phyloP scores from a whole-genome alignment of 2,113 vertebrate genomes.

The Mirounga angustirostris region DNA sequence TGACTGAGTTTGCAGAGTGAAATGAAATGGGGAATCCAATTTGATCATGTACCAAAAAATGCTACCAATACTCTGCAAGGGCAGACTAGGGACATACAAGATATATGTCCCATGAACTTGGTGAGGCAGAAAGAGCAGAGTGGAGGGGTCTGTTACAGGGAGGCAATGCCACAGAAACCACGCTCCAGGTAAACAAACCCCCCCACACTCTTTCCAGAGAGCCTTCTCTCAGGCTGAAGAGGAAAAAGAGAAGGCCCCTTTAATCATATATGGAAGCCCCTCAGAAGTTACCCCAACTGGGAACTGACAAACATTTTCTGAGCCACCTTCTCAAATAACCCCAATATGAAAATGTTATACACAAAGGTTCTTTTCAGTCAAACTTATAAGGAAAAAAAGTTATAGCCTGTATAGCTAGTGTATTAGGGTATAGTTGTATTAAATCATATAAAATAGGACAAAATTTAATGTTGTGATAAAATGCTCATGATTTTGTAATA shows the following conservation, averaged over 20 bases:
- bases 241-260: neutral
- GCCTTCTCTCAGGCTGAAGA: neutral
- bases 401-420: neutral
- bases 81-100: too few relatives aligned
- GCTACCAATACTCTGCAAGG: accelerated
- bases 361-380: neutral
- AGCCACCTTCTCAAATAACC: neutral
- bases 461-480: neutral
- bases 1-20: neutral
- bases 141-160: accelerated
- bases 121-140: neutral
- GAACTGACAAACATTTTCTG: neutral
- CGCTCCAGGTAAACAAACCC: neutral
- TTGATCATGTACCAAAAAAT: neutral
- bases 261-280: neutral
- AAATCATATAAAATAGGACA: neutral
- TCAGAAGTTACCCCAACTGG: neutral
- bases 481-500: conserved; percentile 4
- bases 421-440: neutral
- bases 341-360: neutral
- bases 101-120: accelerated
- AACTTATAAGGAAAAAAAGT: neutral
- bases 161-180: neutral
- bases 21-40: neutral
- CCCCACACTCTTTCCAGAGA: accelerated